Percentiles rank a stretch among this genome's conserved stretches.
Evolutionary conservation across 2,888 invertebrate genomes (phyloP).

Genomic region (Lochmaea crataegi): DNA sequence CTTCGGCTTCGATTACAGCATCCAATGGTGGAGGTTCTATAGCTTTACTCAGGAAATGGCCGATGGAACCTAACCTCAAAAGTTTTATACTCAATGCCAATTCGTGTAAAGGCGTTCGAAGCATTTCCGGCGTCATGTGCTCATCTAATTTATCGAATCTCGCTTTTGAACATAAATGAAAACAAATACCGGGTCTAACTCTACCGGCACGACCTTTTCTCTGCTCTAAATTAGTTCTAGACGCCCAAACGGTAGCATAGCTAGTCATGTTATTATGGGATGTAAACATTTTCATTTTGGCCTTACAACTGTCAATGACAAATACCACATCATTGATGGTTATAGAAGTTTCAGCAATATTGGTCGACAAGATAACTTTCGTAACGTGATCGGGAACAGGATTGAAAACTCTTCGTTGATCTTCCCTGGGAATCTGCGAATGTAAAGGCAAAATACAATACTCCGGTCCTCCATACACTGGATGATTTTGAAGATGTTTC

Average conservation of each 20-base stretch:
- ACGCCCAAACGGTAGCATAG: slow-evolving; percentile 97
- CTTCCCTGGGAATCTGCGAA: slow-evolving; percentile 95
- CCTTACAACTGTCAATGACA: slow-evolving; percentile 97
- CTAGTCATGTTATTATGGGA: slow-evolving; percentile 99
- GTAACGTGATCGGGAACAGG: slow-evolving; percentile 85
- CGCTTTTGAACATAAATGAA: slow-evolving; percentile 87
- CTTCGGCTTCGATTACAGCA: slow-evolving; percentile 97
- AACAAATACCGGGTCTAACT: slow-evolving; percentile 93
- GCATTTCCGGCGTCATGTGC: slow-evolving; percentile 97
- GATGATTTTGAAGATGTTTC: slow-evolving; percentile 83
- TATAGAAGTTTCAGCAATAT: slow-evolving; percentile 98
- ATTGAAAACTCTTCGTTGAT: slow-evolving; percentile 93
- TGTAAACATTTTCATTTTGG: slow-evolving; percentile 97
- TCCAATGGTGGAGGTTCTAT: slow-evolving; percentile 97
- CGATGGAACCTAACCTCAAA: slow-evolving; percentile 89
- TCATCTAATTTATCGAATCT: slow-evolving; percentile 79
- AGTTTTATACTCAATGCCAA: slow-evolving; percentile 92
- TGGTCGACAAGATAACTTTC: slow-evolving; percentile 96
- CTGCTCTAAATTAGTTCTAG: slow-evolving; percentile 94
- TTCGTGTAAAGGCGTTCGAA: slow-evolving; percentile 96
- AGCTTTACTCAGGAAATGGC: slow-evolving; percentile 94
- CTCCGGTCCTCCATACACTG: slow-evolving; percentile 68
- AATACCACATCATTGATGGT: slow-evolving; percentile 99
- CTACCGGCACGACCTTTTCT: slow-evolving; percentile 94
- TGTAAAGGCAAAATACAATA: slow-evolving; percentile 94